Evolutionary conservation across 2,797 vertebrate species (phyloP), one percentile per base, ranked within the genome.

Genomic region (Epinephelus malabaricus): DNA sequence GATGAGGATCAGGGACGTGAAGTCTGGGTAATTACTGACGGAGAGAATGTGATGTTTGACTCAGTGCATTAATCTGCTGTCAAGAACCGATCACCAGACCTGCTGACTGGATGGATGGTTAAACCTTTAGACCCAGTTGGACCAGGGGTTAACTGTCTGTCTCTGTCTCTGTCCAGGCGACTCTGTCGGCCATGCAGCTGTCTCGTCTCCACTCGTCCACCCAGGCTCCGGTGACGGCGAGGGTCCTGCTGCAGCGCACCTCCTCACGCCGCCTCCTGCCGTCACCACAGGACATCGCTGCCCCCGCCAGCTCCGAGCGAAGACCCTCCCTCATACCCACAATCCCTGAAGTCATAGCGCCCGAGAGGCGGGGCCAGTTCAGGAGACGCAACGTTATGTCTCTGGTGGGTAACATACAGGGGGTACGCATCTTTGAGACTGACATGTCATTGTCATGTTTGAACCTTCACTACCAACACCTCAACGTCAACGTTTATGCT

Each of bases 301-400:
- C 60, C 79, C 72, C 67, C 46, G 76, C 2, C 86, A 56, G 40
- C 56, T 38, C 51, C 2, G 94, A 94, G 74, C 79, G 90, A 14
- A 83, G 86, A 18, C n/a, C 87, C 11, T 92, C 88, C 19, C 65
- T 91, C 69, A 92, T 95, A 17, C 85, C 92, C 60, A 92, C 95
- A 5, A 94, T 96, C 76, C 96, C 95, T 2, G 95, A 97, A 90
- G 92, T 87, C 83, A 19, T 90, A 74, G 82, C 92, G 88, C 50
- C 79, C 0, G 90, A 89, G 76, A 96, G 89, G 81, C 94, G 95
- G 77, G 92, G 90, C 54, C 91, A 84, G 73, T 96, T 98, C 83
- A 95, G 95, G 92, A 95, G 93, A 81, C 96, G 95, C 63, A 95
- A 94, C 23, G 95, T 96, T 6, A 89, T 96, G 90, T 97, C 97